phyloP scores from a whole-genome alignment of 2,888 invertebrate genomes.

The Platycheirus albimanus region DNA sequence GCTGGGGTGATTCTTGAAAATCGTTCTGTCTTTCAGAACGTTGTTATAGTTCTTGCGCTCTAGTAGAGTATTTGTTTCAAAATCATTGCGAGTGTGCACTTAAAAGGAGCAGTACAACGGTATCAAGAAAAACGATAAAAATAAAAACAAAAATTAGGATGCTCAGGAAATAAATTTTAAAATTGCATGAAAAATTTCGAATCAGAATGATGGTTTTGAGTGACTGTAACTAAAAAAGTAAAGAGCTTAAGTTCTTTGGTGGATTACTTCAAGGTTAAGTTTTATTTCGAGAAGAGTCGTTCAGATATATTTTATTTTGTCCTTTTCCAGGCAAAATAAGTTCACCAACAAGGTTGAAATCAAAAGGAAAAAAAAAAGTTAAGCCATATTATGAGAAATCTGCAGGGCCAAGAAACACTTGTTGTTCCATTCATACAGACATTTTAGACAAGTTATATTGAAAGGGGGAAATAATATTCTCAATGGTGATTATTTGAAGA shows the following conservation, averaged over 20 bases:
- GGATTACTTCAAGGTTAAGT: constrained; percentile 23
- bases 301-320: neutral
- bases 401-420: neutral
- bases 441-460: neutral
- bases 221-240: constrained; percentile 12
- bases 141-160: constrained; percentile 36
- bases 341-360: neutral
- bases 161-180: constrained; percentile 16
- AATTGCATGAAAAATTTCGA: constrained; percentile 43
- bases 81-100: constrained; percentile 4
- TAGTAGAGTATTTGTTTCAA: neutral
- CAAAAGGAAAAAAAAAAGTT: neutral
- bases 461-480: neutral
- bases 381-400: neutral
- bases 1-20: too few relatives aligned
- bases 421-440: neutral
- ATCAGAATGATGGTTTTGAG: constrained; percentile 6
- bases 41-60: neutral
- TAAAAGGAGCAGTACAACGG: neutral
- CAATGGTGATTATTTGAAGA: neutral
- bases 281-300: neutral
- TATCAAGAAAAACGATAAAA: neutral
- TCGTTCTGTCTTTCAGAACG: constrained; percentile 1
- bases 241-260: neutral
- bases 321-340: neutral